Evolutionary conservation across 30 jellyfish, hydroid and myxozoan genomes (phyloP), one percentile per base, ranked within the genome.

Genomic region (Pseudorhiza aurosa): DNA sequence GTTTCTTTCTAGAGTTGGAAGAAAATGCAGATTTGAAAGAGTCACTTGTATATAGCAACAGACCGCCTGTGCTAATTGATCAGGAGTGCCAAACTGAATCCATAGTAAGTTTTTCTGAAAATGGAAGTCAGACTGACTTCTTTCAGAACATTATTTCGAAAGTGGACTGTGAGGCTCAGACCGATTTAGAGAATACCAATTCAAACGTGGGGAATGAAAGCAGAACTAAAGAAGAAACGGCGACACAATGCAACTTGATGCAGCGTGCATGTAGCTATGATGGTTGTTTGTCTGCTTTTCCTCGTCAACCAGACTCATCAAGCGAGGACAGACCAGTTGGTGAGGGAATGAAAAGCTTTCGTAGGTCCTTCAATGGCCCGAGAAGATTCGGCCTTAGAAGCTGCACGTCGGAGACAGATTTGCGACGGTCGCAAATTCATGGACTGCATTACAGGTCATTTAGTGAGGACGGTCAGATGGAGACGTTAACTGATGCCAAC

Each of bases 371-470:
- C 32, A 29, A 17, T 33, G 77, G 77, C 8, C 33, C 11, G 53
- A 57, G 70, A 35, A 19, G 71, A 33, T 53, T 17, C 36, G 74
- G 72, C n/a, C 65, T 77, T 3, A 73, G 89, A 11, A 77, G 81
- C 47, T 77, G 82, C 46, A 44, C 42, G 12, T 82, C 94, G 21
- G 82, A 65, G 73, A 50, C 55, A 39, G 94, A 82, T 35, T 40
- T 70, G 68, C 72, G 84, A 26, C 22, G 68, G 2, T 10, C 58
- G 28, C 57, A 30, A 33, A 35, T 70, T 40, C 67, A 50, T 1
- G 77, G 68, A 17, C 4, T 57, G 25, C 94, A 82, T 43, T 82
- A 25, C 62, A 84, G 87, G 18, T 82, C 94, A 11, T 47, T 82
- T 9, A 82, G 94, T 27, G 94, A 82, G 53, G 81, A 68, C 30